A percentile compares a stretch with the other conserved stretches of the same genome.
Conservation (phyloP, 2,888 invertebrate genomes). For the Hecatera dysodea region DNA sequence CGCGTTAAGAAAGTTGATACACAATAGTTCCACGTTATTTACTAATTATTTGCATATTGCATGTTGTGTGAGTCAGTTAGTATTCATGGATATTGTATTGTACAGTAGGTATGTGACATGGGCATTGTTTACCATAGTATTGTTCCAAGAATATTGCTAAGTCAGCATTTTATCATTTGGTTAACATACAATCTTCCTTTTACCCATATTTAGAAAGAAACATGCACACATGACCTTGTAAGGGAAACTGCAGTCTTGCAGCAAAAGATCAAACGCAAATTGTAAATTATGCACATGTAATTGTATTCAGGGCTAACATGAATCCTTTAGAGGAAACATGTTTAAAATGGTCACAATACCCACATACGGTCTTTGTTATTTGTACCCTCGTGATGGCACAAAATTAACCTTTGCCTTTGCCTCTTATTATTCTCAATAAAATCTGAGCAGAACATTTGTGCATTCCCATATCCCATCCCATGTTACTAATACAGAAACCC, state of each 20-base stretch:
- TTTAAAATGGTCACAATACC: constrained; percentile 33
- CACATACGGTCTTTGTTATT: constrained; percentile 47
- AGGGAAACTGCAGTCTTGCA: constrained; percentile 70
- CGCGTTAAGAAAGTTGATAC: constrained; percentile 74
- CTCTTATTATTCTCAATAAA: not conserved
- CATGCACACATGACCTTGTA: constrained; percentile 70
- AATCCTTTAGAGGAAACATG: constrained; percentile 74
- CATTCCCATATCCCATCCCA: too few species aligned
- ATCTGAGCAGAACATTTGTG: not conserved
- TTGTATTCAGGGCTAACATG: constrained; percentile 81
- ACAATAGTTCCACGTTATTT: constrained; percentile 60
- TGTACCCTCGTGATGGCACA: constrained; percentile 27
- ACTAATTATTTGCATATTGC: constrained; percentile 46
- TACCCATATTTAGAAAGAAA: constrained; percentile 36
- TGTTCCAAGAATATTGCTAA: constrained; percentile 34
- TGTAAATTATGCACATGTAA: constrained; percentile 67
- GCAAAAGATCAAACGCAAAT: constrained; percentile 69
- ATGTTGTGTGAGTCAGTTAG: constrained; percentile 54
- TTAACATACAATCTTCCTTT: constrained; percentile 43
- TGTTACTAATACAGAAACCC: too few species aligned
- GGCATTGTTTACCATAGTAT: constrained; percentile 51
- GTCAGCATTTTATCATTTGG: constrained; percentile 7
- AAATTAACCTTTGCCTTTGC: not conserved
- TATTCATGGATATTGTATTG: constrained; percentile 49
- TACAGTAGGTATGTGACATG: constrained; percentile 38